A percentile compares a stretch with the other conserved stretches of the same genome.
These are phyloP conservation scores for Pheosia gnoma DNA, from an alignment of 2,888 invertebrate species.

Conservation along the genomic window DNA sequence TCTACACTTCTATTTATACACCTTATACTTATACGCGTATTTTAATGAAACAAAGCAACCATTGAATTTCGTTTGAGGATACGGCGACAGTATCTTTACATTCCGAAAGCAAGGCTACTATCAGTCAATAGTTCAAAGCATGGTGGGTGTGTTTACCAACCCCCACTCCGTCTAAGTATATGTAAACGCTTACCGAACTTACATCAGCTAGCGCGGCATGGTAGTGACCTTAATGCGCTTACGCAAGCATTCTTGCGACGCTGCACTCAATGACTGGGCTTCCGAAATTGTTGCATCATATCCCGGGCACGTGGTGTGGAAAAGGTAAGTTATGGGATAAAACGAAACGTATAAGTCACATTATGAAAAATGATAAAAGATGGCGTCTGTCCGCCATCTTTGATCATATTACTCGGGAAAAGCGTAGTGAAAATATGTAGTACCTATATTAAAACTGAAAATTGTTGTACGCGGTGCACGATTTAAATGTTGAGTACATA, in stretches of 20 bases:
- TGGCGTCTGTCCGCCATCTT: no score
- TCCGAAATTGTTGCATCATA: conserved; percentile 28
- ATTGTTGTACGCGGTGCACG: no score
- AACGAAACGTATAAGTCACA: background rate
- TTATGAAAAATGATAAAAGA: no score
- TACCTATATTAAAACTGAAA: no score
- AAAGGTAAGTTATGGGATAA: background rate
- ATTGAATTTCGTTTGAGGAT: no score
- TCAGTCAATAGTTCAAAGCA: conserved; percentile 1
- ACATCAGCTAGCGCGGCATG: conserved; percentile 14
- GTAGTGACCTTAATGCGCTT: conserved; percentile 31
- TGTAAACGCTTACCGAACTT: conserved; percentile 7
- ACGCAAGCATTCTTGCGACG: conserved; percentile 8
- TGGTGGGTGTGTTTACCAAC: conserved; percentile 3
- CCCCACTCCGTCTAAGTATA: background rate
- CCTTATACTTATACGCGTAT: no score
- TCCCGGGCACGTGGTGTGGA: conserved; percentile 4
- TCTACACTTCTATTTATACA: no score
- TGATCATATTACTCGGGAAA: no score
- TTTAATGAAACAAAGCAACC: no score
- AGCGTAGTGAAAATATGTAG: no score
- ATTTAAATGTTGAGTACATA: no score
- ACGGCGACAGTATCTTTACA: background rate
- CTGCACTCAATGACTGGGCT: conserved; percentile 20
- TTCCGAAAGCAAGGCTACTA: conserved; percentile 7